These are phyloP conservation scores for Axis porcinus DNA, from an alignment of 2,113 vertebrate genomes.

Conservation along the genomic window DNA sequence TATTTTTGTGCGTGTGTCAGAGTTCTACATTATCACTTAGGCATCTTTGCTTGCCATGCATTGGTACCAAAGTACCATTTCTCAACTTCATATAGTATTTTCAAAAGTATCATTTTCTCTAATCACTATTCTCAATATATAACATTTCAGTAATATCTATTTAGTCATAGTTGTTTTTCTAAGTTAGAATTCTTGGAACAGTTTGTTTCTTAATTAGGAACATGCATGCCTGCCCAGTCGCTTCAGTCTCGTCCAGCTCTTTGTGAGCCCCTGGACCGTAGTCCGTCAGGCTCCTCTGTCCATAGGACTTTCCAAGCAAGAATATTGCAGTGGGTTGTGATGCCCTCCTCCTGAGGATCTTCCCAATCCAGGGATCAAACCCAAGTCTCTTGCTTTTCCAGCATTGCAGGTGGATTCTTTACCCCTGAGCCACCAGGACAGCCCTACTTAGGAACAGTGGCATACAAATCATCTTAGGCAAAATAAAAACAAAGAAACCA, in stretches of 20 bases:
- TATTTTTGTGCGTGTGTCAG: not conserved
- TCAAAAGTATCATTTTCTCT: not conserved
- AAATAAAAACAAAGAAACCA: not conserved
- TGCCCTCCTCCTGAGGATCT: not conserved
- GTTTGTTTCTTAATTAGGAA: not conserved
- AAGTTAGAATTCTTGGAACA: not conserved
- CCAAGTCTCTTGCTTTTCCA: not conserved
- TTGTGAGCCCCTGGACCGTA: not conserved
- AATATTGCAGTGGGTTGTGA: not conserved
- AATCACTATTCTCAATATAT: not conserved
- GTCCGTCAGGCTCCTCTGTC: not conserved
- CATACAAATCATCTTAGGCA: not conserved
- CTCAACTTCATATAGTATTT: not conserved
- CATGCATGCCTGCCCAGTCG: not conserved
- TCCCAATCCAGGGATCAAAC: not conserved
- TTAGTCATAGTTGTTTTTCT: constrained; percentile 15
- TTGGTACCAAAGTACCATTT: not conserved
- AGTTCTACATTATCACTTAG: not conserved
- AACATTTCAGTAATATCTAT: not conserved
- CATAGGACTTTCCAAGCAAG: not conserved
- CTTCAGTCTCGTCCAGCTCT: not conserved
- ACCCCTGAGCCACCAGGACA: not conserved
- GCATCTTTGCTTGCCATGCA: not conserved
- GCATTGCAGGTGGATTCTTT: not conserved
- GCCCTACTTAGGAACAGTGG: not conserved